Conservation (phyloP, 1,140 invertebrate genomes). For the Eufriesea mexicana region DNA sequence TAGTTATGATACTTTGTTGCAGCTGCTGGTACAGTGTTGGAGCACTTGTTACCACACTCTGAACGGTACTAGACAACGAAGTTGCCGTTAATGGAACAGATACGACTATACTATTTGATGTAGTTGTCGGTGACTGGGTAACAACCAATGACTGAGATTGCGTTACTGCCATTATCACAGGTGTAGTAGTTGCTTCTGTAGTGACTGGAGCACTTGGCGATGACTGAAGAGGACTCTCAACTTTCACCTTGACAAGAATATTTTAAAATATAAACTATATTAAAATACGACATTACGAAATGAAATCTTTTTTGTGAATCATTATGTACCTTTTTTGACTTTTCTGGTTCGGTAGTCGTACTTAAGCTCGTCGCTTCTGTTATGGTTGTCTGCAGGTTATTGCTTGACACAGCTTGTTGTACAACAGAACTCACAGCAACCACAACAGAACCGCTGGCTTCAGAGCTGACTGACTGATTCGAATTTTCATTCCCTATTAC, state of each 20-base stretch:
- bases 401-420: constrained; percentile 59
- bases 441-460: constrained; percentile 74
- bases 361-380: constrained; percentile 75
- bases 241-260: constrained; percentile 66
- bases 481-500: constrained; percentile 78
- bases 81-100: constrained; percentile 78
- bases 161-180: constrained; percentile 78
- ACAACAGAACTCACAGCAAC: constrained; percentile 63
- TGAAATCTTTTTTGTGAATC: background rate
- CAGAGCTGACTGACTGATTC: constrained; percentile 77
- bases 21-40: constrained; percentile 78
- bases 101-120: constrained; percentile 78
- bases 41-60: constrained; percentile 74
- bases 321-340: constrained; percentile 71
- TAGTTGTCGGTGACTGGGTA: constrained; percentile 75
- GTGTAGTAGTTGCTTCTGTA: constrained; percentile 74
- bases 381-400: constrained; percentile 71
- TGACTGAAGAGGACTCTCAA: constrained; percentile 72
- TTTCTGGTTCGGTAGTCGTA: constrained; percentile 72
- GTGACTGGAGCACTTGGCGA: constrained; percentile 65
- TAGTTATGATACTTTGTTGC: constrained; percentile 76
- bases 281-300: background rate
- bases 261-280: background rate
- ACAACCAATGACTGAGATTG: constrained; percentile 72
- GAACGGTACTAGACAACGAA: constrained; percentile 71